Evolutionary conservation across 2,888 invertebrate genomes (phyloP), one percentile per base, ranked within the genome.

Genomic region (Meghimatium bilineatum): DNA sequence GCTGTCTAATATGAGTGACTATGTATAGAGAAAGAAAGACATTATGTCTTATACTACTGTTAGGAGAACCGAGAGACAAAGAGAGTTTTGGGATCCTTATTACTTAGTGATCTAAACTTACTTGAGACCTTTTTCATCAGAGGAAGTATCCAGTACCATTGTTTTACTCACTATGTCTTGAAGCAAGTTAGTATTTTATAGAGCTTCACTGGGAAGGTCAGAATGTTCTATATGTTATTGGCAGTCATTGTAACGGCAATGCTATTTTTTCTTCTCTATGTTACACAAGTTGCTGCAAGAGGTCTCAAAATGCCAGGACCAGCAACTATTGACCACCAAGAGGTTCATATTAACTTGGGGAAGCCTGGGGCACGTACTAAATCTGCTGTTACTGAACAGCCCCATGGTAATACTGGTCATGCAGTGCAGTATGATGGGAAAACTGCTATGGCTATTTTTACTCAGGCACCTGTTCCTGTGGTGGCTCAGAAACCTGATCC

Each of bases 311-410:
- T 81, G 85, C 76, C 81, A 34, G 83, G 87, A 71, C 87, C 85
- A 23, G 89, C 90, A 32, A 89, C 88, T 10, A 90, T 90, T 49
- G 88, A 89, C 44, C 89, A 89, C 83, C 85, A 87, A n/a, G 88
- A 89, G 38, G 87, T 90, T 0, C 88, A 90, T 72, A 82, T 90
- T 29, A 88, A 88, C 82, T 82, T 81, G 14, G 17, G 8, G 56
- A 87, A 85, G 44, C 83, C 82, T 66, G 44, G 78, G 17, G 63
- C 80, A n/a, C n/a, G 74, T 52, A 38, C n/a, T 14, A 38, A 44
- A 12, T 23, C 56, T 17, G 34, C 77, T 23, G 74, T 78, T 80
- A 83, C 80, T 63, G 36, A 52, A 29, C 86, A 80, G 69, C 86
- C 87, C 5, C 29, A 29, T 6, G 29, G 69, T 34, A 26, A 72